Base-by-base conservation (phyloP, 2,888 invertebrate genomes). In the Agrypnus murinus region DNA sequence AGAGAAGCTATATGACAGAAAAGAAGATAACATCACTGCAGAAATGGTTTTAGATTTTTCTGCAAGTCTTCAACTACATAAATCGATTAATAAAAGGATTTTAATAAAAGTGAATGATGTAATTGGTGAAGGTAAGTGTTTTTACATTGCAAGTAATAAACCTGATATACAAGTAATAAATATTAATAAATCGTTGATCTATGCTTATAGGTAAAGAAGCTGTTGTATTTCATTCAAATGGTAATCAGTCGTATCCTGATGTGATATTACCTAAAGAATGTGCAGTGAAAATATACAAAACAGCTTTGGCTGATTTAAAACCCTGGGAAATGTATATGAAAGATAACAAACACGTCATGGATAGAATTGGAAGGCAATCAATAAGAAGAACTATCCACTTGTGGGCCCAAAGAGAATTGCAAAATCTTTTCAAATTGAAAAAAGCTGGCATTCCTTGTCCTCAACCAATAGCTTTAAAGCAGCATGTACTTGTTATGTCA, bases 401-500 rank as follows among this genome's bases (percentile, higher is more conserved):
- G 82, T 98, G 98, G 98, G 98, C 97, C 0, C 98, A 98, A 84
- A 98, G 98, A 83, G 98, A 98, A 85, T 96, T 96, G 93, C 91
- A 95, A 73, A 98, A 98, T 84, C 88, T 98, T 81, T 89, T 90
- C 77, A 87, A 94, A 81, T 90, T 98, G 83, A 89, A 92, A 77
- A 91, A 91, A 79, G 92, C 92, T 43, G 95, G 93, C 0, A 86
- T 98, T 15, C 92, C 91, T 45, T 96, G 96, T 79, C 98, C 98
- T 0, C 90, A 93, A 77, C 94, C 96, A 67, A 87, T 95, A 15
- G 86, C 92, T 48, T 86, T 96, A 31, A 93, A 94, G 79, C 92
- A 94, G 77, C 96, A 97, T 85, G 91, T 98, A 9, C 87, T 98
- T 14, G 90, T 98, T 0, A 97, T 98, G 97, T 92, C 92, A 0